Evolutionary conservation across 2,113 vertebrate species (phyloP).

Genomic region (Perccottus glenii): DNA sequence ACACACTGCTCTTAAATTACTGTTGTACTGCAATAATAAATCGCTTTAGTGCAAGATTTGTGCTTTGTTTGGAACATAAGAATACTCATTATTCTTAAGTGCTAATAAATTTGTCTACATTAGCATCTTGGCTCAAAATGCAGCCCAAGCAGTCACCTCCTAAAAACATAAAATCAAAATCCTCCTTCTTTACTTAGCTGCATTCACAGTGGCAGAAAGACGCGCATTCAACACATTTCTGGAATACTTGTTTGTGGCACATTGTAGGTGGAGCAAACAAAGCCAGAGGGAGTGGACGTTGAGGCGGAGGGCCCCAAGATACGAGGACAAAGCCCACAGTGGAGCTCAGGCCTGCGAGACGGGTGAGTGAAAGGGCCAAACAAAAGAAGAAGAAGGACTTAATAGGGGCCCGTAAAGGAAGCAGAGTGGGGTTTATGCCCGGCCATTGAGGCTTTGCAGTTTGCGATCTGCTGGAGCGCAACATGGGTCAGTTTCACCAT

Average conservation of each 20-base stretch:
- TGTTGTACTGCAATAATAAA: no score
- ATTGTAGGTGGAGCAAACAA: slow-evolving; percentile 72
- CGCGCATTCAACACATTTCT: slow-evolving; percentile 66
- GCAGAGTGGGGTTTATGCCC: slow-evolving; percentile 46
- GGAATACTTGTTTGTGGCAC: slow-evolving; percentile 71
- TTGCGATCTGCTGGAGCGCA: slow-evolving; percentile 57
- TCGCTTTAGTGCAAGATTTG: background rate
- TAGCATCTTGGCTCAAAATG: slow-evolving; percentile 34
- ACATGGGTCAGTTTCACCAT: slow-evolving; percentile 25
- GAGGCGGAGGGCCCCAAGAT: slow-evolving; percentile 48
- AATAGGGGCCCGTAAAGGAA: slow-evolving; percentile 41
- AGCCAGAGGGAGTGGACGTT: slow-evolving; percentile 58
- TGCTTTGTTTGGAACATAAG: background rate
- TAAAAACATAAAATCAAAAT: slow-evolving; percentile 38
- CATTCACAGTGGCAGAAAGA: slow-evolving; percentile 60
- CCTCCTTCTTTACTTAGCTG: slow-evolving; percentile 53
- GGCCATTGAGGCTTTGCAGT: slow-evolving; percentile 38
- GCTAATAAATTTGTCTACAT: slow-evolving; percentile 15
- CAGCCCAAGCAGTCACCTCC: slow-evolving; percentile 29
- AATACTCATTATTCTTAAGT: background rate
- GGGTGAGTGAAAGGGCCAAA: slow-evolving; percentile 57
- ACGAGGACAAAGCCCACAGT: slow-evolving; percentile 67
- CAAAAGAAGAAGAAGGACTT: slow-evolving; percentile 69
- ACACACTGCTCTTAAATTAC: no score
- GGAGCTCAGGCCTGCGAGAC: slow-evolving; percentile 40